Evolutionary conservation across 2,797 vertebrate genomes (phyloP), one percentile per base, ranked within the genome.

Genomic region (Kryptopterus vitreolus): DNA sequence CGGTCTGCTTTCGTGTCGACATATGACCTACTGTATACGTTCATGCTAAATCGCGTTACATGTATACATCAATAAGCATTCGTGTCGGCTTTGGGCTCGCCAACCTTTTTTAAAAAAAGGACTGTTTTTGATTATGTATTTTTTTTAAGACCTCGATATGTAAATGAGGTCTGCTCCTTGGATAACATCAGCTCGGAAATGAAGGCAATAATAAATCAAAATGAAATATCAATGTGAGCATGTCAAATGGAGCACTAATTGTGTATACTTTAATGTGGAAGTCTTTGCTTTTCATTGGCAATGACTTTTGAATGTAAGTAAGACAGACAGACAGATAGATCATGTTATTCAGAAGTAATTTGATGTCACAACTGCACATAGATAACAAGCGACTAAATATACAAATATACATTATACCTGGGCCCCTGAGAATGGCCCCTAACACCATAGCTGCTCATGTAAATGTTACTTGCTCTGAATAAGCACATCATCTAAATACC

Each of bases 21-120:
- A 26, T 66, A 24, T 48, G 33, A 71, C 43, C 33, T 77, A 43
- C 38, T 43, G 38, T 43, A 77, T 55, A 63, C 9, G 22, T 63
- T 78, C 55, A 73, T 31, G 35, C 46, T 26, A 61, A 70, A 81
- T 59, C 46, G 69, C 59, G 69, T 76, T 61, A 38, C 70, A 76
- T 38, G 75, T 62, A 63, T 38, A 46, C 29, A 38, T 77, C 66
- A 15, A 62, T 76, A 15, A 63, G n/a, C 6, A 22, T 62, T 65
- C 20, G 38, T 11, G 18, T 7, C 24, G 38, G 53, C 38, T 35
- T 81, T 13, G 33, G 18, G 57, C 66, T 63, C 48, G 24, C 18
- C 4, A 58, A 53, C 2, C 1, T n/a, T 65, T 4, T 53, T 26
- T 24, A 15, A 75, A 59, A 33, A 58, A 59, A 59, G n/a, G 38